Base-by-base conservation (phyloP, 2,888 invertebrate genomes). In the Torymus tubicola region DNA sequence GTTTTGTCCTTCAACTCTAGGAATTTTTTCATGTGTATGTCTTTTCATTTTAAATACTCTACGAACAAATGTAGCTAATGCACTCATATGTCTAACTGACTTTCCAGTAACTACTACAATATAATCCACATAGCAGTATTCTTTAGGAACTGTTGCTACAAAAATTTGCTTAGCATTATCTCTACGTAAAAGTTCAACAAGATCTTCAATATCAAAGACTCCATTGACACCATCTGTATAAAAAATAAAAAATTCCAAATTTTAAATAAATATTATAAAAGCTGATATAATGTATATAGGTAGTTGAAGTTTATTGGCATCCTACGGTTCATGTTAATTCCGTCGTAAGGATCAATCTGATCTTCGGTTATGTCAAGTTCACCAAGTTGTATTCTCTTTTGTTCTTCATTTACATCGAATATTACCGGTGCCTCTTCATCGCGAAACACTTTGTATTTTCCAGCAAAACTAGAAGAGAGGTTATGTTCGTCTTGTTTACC, bases 201-300 rank as follows among this genome's bases (percentile, higher is more conserved):
- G 91, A 84, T 98, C 97, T 88, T 96, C 95, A 64, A 98, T 93
- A 86, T 98, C 98, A 91, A 95, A 98, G 0, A 98, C 98, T 52
- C 98, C 98, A 84, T 90, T 93, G 81, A 92, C 86, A 14, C 98
- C 98, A 88, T 96, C 98, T 98, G 87, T 67, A 92, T 92, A 74
- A 69, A 61, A 16, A n/a, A 58, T 68, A 60, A 72, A 72, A 53
- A 42, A 42, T 68, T 31, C 13, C 13, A 31, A n/a, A 68, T 61
- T 57, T 67, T n/a, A 2, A 68, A 55, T 61, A 14, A 75, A 8
- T 65, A 18, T 58, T 52, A 2, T 2, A 58, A 61, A 70, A 42
- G 55, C 31, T 55, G 42, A 42, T 61, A 57, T n/a, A 50, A 67
- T 65, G 68, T n/a, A 21, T 21, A 21, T 21, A 61, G 8, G 61